Evolutionary conservation across 30 jellyfish, hydroid and myxozoan species (phyloP), one percentile per base, ranked within the genome.

Genomic region (Pseudorhiza aurosa): DNA sequence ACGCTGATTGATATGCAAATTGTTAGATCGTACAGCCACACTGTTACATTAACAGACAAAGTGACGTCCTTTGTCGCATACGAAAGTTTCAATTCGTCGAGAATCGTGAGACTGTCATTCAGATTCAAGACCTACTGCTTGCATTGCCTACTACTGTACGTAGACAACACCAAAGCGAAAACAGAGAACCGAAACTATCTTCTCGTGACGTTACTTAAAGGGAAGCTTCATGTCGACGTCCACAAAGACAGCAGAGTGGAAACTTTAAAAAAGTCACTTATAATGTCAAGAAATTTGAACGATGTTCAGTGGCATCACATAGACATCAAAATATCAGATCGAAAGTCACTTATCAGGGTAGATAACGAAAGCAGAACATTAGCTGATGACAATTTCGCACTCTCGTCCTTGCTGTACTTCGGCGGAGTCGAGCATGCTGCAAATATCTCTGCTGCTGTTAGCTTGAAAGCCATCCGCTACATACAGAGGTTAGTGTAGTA

Each of bases 281-380:
- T 22, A 18, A 17, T 89, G 26, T 79, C 93, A 1, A 40, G 59
- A 12, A 49, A 75, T 56, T 64, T 89, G 24, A 50, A 83, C 49
- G 96, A 82, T 81, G 46, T 74, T 28, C 42, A 63, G 45, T 89
- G 97, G 97, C 97, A 89, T 40, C 63, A 46, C 31, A 70, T 89
- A 2, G 85, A 72, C 17, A 74, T 89, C 45, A 69, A 4, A 29
- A 68, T 58, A 29, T 68, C 73, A 7, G 58, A 37, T 2, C 17
- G 26, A 24, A 40, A 26, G 17, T 53, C 75, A 11, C 39, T 19
- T 17, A 67, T 82, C 19, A 32, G 43, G 4, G 81, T 69, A 4
- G 94, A 82, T 53, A 59, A 82, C 26, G 58, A 36, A 29, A 60
- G 53, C 32, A 33, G 36, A 19, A 33, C 70, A 10, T 44, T 80